Evolutionary conservation across 1,140 invertebrate species (phyloP), one percentile per base, ranked within the genome.

Genomic region (Anagrus nilaparvatae): DNA sequence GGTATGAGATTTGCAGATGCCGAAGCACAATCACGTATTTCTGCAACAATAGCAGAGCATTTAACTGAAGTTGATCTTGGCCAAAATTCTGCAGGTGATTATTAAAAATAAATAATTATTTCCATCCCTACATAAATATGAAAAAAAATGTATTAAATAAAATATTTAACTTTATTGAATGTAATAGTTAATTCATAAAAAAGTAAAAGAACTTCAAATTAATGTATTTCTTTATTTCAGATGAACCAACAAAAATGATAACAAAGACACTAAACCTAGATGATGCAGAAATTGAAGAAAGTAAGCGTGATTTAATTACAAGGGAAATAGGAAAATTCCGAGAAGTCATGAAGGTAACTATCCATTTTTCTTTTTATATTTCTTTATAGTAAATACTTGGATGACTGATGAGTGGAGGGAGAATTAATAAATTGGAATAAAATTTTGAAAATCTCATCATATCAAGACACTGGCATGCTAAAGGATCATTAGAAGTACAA

Each of bases 261-360:
- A 63, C 70, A 32, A 78, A 78, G 49, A 63, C 71, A 23, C 67
- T 74, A 51, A 81, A 81, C 41, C 59, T 84, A 17, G 80, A 87
- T 53, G 85, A 87, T 53, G 82, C 83, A 5, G 84, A 92, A 58
- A 79, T 96, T 42, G 94, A 97, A 69, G 93, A 97, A 69, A 93
- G 94, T 60, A 95, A 96, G 65, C 79, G 90, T n/a, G 83, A 86
- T 65, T 76, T 98, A 47, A 97, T 98, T 49, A 92, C 90, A 53
- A 76, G 82, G 50, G 94, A 97, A 75, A 97, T 97, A 67, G 88
- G 88, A 49, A 94, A 92, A 69, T 97, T 97, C 69, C 77, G 94
- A 40, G 92, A 96, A 74, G 87, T 89, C 44, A 93, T 94, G 83
- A 94, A 93, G 85, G 89, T 92, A 81, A 77, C 63, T 33, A 38